A percentile compares a stretch with the other conserved stretches of the same genome.
phyloP scores from a whole-genome alignment of 2,888 invertebrate genomes.

The Cephus sareptanus region DNA sequence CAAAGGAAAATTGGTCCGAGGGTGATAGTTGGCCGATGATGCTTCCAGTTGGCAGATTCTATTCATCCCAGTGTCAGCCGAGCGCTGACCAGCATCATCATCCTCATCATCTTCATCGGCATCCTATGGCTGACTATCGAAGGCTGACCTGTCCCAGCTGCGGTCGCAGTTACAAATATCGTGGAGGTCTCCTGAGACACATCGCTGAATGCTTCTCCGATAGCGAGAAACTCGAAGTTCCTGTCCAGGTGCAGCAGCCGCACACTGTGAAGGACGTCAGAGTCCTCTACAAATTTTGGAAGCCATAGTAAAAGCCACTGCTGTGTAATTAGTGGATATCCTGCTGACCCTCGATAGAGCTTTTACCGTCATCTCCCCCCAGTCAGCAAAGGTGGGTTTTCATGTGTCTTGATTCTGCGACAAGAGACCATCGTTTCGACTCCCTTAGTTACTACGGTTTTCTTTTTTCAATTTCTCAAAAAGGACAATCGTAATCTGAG shows the following conservation, averaged over 20 bases:
- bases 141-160: slow-evolving; percentile 62
- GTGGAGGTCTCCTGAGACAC: slow-evolving; percentile 62
- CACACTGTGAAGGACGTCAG: slow-evolving; percentile 49
- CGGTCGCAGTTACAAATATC: slow-evolving; percentile 64
- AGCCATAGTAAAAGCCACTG: slow-evolving; percentile 31
- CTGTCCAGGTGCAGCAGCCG: slow-evolving; percentile 30
- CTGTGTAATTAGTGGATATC: too few species aligned
- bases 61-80: slow-evolving; percentile 37
- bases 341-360: too few species aligned
- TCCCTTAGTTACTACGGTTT: too few species aligned
- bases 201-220: slow-evolving; percentile 59
- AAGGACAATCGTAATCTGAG: too few species aligned
- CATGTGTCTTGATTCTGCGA: neutral
- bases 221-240: slow-evolving; percentile 44
- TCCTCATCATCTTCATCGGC: slow-evolving; percentile 13
- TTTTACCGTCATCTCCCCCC: neutral
- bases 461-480: too few species aligned
- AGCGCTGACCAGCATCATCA: slow-evolving; percentile 7
- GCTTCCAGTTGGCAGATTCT: slow-evolving; percentile 48
- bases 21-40: slow-evolving; percentile 43
- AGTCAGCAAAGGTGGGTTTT: slow-evolving; percentile 13
- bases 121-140: slow-evolving; percentile 56
- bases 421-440: too few species aligned
- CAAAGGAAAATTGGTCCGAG: slow-evolving; percentile 12
- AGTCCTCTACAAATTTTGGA: slow-evolving; percentile 54